phyloP scores from a whole-genome alignment of 2,888 invertebrate genomes.

The Limenitis camilla region DNA sequence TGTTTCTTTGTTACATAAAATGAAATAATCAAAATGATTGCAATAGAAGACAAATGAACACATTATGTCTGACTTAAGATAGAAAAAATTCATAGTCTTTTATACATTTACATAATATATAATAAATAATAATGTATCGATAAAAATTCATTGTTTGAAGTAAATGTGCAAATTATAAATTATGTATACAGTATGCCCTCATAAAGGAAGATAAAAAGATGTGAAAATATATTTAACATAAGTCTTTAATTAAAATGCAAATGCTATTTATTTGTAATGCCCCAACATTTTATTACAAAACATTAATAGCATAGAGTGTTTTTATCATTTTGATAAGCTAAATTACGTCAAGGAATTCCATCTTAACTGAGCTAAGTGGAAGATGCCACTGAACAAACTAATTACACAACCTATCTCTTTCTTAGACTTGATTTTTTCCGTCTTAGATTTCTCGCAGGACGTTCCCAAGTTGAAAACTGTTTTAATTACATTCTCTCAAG shows the following conservation, averaged over 20 bases:
- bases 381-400: constrained; percentile 56
- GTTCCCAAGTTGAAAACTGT: constrained; percentile 48
- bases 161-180: neutral
- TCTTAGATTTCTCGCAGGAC: constrained; percentile 28
- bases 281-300: too few species aligned
- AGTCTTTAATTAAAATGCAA: neutral
- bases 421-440: constrained; percentile 39
- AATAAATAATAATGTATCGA: too few species aligned
- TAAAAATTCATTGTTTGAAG: too few species aligned
- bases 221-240: neutral
- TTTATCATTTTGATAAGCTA: constrained; percentile 8
- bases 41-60: neutral
- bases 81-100: neutral
- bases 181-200: neutral
- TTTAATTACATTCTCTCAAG: constrained; percentile 53
- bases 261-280: too few species aligned
- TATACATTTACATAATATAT: too few species aligned
- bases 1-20: constrained; percentile 17
- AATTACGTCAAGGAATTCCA: constrained; percentile 17
- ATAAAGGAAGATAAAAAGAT: neutral
- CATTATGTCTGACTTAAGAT: too few species aligned
- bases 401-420: constrained; percentile 55
- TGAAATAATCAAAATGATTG: constrained; percentile 3
- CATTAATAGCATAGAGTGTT: neutral
- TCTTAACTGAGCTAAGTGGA: constrained; percentile 27